Conservation (phyloP, 1,140 invertebrate species). For the Lamellibrachia luymesi region DNA sequence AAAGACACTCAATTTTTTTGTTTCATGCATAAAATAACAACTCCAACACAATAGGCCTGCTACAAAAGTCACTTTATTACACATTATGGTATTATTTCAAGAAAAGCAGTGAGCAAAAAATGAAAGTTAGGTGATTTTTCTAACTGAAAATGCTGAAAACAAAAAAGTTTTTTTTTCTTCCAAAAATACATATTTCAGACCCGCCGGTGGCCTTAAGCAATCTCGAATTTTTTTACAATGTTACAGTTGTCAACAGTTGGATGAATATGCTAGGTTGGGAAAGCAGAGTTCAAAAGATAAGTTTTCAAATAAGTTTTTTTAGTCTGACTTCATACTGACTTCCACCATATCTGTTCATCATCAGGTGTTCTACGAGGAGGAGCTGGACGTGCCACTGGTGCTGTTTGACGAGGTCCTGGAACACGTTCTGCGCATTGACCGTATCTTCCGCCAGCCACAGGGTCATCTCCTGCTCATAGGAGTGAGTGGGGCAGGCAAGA, state of each 20-base stretch:
- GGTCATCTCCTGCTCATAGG: constrained; percentile 86
- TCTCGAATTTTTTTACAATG: no score
- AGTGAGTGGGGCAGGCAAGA: constrained; percentile 91
- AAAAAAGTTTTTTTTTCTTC: not conserved
- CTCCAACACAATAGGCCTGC: not conserved
- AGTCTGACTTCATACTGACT: not conserved
- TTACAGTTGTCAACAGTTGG: not conserved
- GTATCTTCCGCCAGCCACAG: constrained; percentile 98
- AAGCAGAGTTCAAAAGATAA: no score
- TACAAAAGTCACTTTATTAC: constrained; percentile 3
- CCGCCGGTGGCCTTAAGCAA: no score
- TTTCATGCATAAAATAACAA: not conserved
- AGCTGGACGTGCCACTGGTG: constrained; percentile 95
- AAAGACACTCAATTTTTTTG: not conserved
- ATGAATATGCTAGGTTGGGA: no score
- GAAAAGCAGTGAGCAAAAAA: not conserved
- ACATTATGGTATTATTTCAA: not conserved
- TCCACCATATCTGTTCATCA: constrained; percentile 15
- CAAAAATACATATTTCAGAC: not conserved
- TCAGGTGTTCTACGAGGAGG: constrained; percentile 98
- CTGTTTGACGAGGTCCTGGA: constrained; percentile 98
- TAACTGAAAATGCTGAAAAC: not conserved
- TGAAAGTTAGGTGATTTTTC: not conserved
- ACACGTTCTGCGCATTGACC: constrained; percentile 95
- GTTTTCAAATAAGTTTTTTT: not conserved